Base-by-base conservation (phyloP, 2,797 vertebrate genomes). In the Pangasius sanitwongsei region DNA sequence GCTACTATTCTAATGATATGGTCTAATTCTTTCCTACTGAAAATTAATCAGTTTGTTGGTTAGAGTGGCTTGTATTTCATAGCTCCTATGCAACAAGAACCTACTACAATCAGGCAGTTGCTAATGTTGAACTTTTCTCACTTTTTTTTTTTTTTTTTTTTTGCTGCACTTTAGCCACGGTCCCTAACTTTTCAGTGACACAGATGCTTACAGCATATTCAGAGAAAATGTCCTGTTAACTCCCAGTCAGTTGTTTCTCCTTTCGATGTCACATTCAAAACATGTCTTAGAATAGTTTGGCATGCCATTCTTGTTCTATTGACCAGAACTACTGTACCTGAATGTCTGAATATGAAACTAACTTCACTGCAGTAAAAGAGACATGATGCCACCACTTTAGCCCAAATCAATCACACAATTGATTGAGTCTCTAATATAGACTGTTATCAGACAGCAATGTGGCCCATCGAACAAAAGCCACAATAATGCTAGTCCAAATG, bases 391-490 rank as follows among this genome's bases (percentile, higher is more conserved):
- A 57, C 50, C 28, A 55, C 28, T 78, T 53, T n/a, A n/a, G 2
- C 4, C n/a, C n/a, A 28, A 78, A 53, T 6, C 75, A 78, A 31
- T 53, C 31, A 59, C 53, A 81, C 31, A 57, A 34, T 8, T 44
- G 41, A 44, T 44, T 44, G 41, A 57, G n/a, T 5, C n/a, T 78
- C 28, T 12, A 81, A 81, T 31, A 50, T n/a, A 18, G 25, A 41
- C 44, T 48, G 44, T 72, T 75, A 50, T 50, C 25, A 77, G 28
- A n/a, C 4, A n/a, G 74, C 23, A n/a, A 77, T 74, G 37, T 44
- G 70, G 37, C 70, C 70, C 18, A 74, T 77, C 44, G 16, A n/a
- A 77, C 44, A 50, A 77, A 75, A 80, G 50, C n/a, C 50, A 80
- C n/a, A 80, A 81, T 20, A 57, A 57, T 37, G 77, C n/a, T 31